phyloP scores from a whole-genome alignment of 1,140 invertebrate genomes.

The Saccostrea echinata region DNA sequence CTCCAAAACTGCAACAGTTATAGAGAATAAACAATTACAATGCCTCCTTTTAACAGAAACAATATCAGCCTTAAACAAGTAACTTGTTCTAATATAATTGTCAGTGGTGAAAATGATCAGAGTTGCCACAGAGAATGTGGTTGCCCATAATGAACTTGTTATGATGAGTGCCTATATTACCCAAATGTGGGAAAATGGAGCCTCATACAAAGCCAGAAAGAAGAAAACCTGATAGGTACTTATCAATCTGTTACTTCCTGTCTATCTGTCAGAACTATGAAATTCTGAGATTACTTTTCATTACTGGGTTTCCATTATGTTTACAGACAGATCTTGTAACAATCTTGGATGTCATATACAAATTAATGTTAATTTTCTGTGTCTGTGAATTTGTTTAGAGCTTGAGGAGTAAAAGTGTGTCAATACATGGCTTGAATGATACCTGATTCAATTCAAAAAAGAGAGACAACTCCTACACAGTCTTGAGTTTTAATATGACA shows the following conservation, averaged over 20 bases:
- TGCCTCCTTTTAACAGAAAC: no score
- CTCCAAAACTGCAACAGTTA: no score
- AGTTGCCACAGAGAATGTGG: neutral
- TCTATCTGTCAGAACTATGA: no score
- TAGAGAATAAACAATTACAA: no score
- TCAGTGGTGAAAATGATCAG: neutral
- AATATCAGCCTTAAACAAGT: no score
- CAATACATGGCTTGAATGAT: neutral
- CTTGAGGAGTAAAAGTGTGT: neutral
- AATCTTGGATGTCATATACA: neutral
- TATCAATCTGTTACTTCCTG: no score
- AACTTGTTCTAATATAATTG: neutral
- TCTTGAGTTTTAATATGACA: neutral
- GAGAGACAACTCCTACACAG: neutral
- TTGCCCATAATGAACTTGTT: neutral
- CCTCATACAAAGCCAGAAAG: neutral
- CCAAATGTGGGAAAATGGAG: neutral
- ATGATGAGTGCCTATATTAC: slow-evolving; percentile 2
- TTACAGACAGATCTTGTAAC: neutral
- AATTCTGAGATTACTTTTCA: neutral
- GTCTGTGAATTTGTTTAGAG: neutral
- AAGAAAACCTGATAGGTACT: neutral
- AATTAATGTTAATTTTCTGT: neutral
- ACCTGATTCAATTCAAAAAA: neutral
- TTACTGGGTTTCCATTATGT: neutral